Conservation (phyloP, 2,113 vertebrate species). For the Heptranchias perlo region DNA sequence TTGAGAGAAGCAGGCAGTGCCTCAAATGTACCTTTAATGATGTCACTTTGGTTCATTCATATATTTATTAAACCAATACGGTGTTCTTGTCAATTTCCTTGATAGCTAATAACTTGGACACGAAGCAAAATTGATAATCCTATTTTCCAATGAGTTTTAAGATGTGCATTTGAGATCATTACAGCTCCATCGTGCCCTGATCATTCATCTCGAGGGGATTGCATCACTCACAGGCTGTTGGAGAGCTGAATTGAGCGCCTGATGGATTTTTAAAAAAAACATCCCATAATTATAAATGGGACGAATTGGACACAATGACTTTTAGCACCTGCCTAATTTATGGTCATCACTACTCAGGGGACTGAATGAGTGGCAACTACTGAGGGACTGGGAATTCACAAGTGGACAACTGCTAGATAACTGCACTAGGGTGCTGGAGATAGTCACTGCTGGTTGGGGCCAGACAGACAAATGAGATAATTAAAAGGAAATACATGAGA, state of each 20-base stretch:
- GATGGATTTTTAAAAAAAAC: conserved; percentile 31
- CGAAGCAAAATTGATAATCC: conserved; percentile 2
- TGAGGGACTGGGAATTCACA: conserved; percentile 45
- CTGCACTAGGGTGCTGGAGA: conserved; percentile 40
- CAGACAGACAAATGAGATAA: conserved; percentile 58
- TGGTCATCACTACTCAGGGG: conserved; percentile 41
- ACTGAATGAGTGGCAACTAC: conserved; percentile 51
- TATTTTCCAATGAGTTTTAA: not conserved
- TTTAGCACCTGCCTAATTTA: conserved; percentile 45
- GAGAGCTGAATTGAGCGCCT: not conserved
- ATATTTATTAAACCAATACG: not conserved
- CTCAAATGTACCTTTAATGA: not conserved
- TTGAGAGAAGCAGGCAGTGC: not conserved
- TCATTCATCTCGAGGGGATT: conserved; percentile 10
- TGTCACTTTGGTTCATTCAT: conserved; percentile 22
- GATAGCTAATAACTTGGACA: not conserved
- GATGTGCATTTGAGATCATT: not conserved
- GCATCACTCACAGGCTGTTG: not conserved
- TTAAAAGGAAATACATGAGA: conserved; percentile 58
- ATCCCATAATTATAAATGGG: not conserved
- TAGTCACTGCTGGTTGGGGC: conserved; percentile 41
- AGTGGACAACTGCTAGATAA: conserved; percentile 39
- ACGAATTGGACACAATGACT: conserved; percentile 38
- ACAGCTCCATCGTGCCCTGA: not conserved
- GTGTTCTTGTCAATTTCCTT: conserved; percentile 22